Base-by-base conservation (phyloP, 1,140 invertebrate genomes). In the Cryptotermes secundus region DNA sequence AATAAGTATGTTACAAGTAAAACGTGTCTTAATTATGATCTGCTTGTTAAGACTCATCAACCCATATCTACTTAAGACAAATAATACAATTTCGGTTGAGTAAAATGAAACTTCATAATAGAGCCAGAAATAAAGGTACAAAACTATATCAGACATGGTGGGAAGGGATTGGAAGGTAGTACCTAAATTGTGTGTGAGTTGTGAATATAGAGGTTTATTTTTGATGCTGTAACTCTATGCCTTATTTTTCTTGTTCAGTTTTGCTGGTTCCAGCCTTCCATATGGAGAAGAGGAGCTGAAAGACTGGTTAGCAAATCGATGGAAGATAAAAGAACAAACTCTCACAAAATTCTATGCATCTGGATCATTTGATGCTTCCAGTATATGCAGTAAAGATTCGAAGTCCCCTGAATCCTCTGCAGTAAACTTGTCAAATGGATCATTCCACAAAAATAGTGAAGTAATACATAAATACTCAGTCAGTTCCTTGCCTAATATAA, bases 271-370 rank as follows among this genome's bases (percentile, higher is more conserved):
- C 24, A 89, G 91, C 83, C 87, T 96, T 42, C 95, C 95, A 0
- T 88, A 88, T 6, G 91, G 92, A 31, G 92, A 94, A 85, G 88
- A 89, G 0, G 90, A 88, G 7, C 88, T 95, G 12, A 92, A 92
- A 82, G 87, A 86, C 26, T 97, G 96, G 94, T 87, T 96, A 65
- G 92, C 93, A 80, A 89, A 94, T 59, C 90, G 92, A n/a, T 97
- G 96, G 96, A 87, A 87, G 7, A 90, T 93, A 45, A 97, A 96
- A 87, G 95, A 96, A 89, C 87, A 89, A 79, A 89, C 88, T 49
- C 89, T 96, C 2, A 88, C 90, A 80, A 89, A 92, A 84, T 96
- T 95, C 88, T 89, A 92, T 79, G 87, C 87, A 16, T 89, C 90
- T 24, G 93, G 92, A 88, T 86, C 86, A 2, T 92, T 93, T 83